Base-by-base conservation (phyloP, 2,888 invertebrate genomes). In the Ophraella communa region DNA sequence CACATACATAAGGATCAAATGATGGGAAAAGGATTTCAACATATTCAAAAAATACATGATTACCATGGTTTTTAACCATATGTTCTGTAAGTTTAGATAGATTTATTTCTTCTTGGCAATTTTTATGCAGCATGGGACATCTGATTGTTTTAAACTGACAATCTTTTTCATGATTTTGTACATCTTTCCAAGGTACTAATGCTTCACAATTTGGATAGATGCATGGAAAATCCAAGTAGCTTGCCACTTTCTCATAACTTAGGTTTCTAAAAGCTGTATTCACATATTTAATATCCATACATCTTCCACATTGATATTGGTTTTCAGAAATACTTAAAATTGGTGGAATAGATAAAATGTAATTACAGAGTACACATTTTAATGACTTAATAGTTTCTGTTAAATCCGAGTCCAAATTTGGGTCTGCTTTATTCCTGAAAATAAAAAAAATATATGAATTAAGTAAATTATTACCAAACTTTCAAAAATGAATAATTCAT, bases 171-270 rank as follows among this genome's bases (percentile, higher is more conserved):
- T 52, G 51, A 4, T 52, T 52, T 27, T 27, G 17, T 27, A 52
- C 51, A 5, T 30, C 30, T 7, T 27, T 52, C 51, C 51, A 52
- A 4, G 51, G 30, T 14, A 52, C 10, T 11, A 27, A 10, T 27
- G n/a, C 30, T 2, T 14, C 8, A 18, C 51, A 52, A 10, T 14
- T 27, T 27, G n/a, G 14, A 30, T 52, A 30, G 3, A 18, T 14
- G 18, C 51, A 52, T 2, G 51, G 51, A 52, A 52, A 52, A 30
- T 17, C 18, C 17, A 52, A 23, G 30, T 24, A 30, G 7, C 18
- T 14, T 17, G 51, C 51, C 30, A 52, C 30, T n/a, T n/a, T 52
- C 23, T 52, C 51, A n/a, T 30, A 52, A 17, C 17, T 30, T n/a
- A 2, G 18, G 17, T 52, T 52, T 18, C 30, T 21, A 3, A 23